These are phyloP conservation scores for Beaufortia kweichowensis DNA, from an alignment of 2,113 vertebrate species.

Conservation along the genomic window DNA sequence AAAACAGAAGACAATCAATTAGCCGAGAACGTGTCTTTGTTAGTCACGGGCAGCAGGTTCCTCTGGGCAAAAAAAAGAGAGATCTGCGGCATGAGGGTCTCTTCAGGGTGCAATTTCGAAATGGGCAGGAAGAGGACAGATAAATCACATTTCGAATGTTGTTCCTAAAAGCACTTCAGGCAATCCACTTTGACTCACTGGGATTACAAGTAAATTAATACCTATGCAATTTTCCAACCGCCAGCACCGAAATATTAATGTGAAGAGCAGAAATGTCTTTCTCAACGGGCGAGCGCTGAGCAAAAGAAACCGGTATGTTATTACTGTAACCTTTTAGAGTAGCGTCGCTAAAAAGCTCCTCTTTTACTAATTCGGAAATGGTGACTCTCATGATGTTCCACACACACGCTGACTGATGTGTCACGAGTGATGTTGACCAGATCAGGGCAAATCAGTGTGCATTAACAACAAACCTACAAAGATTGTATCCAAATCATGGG, in stretches of 20 bases:
- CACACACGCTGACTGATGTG: slow-evolving; percentile 65
- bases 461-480: slow-evolving; percentile 76
- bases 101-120: slow-evolving; percentile 67
- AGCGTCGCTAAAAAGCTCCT: slow-evolving; percentile 66
- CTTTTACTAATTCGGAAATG: slow-evolving; percentile 57
- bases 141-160: slow-evolving; percentile 69
- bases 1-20: slow-evolving; percentile 82
- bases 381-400: slow-evolving; percentile 63
- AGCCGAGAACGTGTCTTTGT: slow-evolving; percentile 74
- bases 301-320: slow-evolving; percentile 64
- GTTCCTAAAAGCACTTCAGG: slow-evolving; percentile 63
- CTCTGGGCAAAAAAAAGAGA: slow-evolving; percentile 60
- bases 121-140: slow-evolving; percentile 61
- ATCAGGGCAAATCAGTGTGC: slow-evolving; percentile 69
- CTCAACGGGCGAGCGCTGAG: slow-evolving; percentile 60
- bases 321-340: slow-evolving; percentile 66
- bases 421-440: slow-evolving; percentile 72
- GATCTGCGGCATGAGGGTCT: slow-evolving; percentile 62
- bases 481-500: slow-evolving; percentile 74
- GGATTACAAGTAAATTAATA: slow-evolving; percentile 71
- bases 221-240: slow-evolving; percentile 58
- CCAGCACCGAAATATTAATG: slow-evolving; percentile 63
- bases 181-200: slow-evolving; percentile 56
- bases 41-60: slow-evolving; percentile 69
- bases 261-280: slow-evolving; percentile 60